phyloP scores from a whole-genome alignment of 2,113 vertebrate species.

The Indicator indicator region DNA sequence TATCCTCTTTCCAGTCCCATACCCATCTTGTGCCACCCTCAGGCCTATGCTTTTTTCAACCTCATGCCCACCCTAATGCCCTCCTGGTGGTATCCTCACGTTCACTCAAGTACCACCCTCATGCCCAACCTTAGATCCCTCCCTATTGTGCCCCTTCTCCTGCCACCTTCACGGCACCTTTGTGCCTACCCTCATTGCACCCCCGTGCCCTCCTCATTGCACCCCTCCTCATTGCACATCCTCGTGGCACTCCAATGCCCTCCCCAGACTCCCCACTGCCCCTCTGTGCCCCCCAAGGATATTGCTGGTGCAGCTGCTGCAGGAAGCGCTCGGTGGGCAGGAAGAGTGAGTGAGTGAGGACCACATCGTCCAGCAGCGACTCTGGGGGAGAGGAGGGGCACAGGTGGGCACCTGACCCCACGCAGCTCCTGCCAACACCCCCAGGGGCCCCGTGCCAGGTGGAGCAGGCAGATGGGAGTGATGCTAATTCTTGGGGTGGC shows the following conservation, averaged over 20 bases:
- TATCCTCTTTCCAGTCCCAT: too few species aligned
- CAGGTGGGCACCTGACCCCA: rapidly evolving
- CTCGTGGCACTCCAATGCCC: background rate
- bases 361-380: slow-evolving; percentile 91
- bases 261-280: background rate
- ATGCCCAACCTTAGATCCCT: background rate
- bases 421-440: background rate
- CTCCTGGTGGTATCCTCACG: background rate
- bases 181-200: background rate
- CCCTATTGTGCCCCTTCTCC: background rate
- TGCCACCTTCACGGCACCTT: background rate
- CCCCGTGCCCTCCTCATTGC: background rate
- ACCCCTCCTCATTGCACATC: background rate
- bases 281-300: slow-evolving; percentile 78
- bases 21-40: background rate
- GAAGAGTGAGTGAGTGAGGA: slow-evolving; percentile 96
- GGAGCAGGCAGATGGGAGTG: background rate
- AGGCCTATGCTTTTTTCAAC: background rate
- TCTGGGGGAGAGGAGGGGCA: slow-evolving; percentile 72
- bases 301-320: slow-evolving; percentile 93
- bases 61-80: too few species aligned
- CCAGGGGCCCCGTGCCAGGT: rapidly evolving
- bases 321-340: slow-evolving; percentile 92
- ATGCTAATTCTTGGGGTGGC: background rate
- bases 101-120: background rate